phyloP scores from a whole-genome alignment of 2,888 invertebrate species.

The Eurois occulta region DNA sequence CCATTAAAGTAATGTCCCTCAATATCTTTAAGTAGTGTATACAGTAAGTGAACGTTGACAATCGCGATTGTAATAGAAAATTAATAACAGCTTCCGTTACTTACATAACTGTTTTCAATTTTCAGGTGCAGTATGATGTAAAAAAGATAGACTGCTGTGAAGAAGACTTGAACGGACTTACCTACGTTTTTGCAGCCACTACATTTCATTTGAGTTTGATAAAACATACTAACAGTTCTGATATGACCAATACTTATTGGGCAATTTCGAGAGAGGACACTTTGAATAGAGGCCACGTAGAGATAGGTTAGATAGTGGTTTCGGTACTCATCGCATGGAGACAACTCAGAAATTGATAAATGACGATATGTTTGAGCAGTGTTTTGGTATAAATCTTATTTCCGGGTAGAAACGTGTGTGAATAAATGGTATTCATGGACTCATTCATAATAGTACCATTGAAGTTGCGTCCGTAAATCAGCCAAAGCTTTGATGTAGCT shows the following conservation, averaged over 20 bases:
- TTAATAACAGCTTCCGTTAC: conserved; percentile 26
- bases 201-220: conserved; percentile 10
- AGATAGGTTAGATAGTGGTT: conserved; percentile 1
- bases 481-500: neutral
- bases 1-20: neutral
- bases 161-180: conserved; percentile 26
- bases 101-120: conserved; percentile 31
- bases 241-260: conserved; percentile 27
- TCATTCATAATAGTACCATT: neutral
- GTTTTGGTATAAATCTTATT: conserved; percentile 2
- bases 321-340: conserved; percentile 7
- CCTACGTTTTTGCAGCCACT: conserved; percentile 15
- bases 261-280: conserved; percentile 39
- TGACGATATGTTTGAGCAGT: neutral
- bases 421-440: conserved; percentile 15
- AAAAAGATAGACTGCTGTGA: conserved; percentile 13
- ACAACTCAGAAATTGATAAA: conserved; percentile 5
- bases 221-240: conserved; percentile 24
- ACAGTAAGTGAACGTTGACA: conserved; percentile 7
- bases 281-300: conserved; percentile 14
- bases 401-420: neutral
- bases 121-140: conserved; percentile 25
- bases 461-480: neutral
- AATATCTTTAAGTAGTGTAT: too few species aligned
- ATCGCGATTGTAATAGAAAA: conserved; percentile 26